Evolutionary conservation across 2,797 vertebrate species (phyloP), one percentile per base, ranked within the genome.

Genomic region (Hoplostethus atlanticus): DNA sequence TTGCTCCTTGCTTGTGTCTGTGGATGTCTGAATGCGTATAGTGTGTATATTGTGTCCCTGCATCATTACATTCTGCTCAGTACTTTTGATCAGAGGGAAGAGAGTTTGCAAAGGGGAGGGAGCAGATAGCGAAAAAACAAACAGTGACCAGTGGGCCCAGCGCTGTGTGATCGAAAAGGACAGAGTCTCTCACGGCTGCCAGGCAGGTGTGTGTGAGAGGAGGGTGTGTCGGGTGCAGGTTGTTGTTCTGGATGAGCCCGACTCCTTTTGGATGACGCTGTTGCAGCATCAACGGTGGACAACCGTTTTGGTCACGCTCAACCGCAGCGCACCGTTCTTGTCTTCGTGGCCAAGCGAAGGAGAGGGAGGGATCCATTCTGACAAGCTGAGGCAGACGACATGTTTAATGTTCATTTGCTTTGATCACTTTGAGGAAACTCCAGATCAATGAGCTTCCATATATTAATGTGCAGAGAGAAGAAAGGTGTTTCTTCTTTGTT

Each of bases 221-320:
- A 75, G 73, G 76, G 60, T 72, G 70, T 84, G 84, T 75, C 74
- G 81, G 69, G 65, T 75, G 48, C 60, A 73, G 36, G 28, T 64
- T 62, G 59, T 79, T 84, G 69, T 65, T 52, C 76, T 81, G 76
- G 40, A 60, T 90, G 87, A 89, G 70, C 86, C 79, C 73, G 71
- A 42, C 53, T 42, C 46, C 71, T 61, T 59, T 71, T 52, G 31
- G 55, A 79, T 84, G 71, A 77, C 71, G 56, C n/a, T 59, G 48
- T 64, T 48, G 44, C 28, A 34, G 40, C 59, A 59, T 44, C 68
- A 63, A 31, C 13, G 52, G 72, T 6, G 64, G 60, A 79, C 66
- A 64, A 38, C 21, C 4, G 4, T 56, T 62, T 81, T 50, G 34
- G 54, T 76, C 71, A 13, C 53, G 52, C 60, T 56, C 73, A 80